Conservation (phyloP, 2,888 invertebrate species). For the Mimachlamys varia region DNA sequence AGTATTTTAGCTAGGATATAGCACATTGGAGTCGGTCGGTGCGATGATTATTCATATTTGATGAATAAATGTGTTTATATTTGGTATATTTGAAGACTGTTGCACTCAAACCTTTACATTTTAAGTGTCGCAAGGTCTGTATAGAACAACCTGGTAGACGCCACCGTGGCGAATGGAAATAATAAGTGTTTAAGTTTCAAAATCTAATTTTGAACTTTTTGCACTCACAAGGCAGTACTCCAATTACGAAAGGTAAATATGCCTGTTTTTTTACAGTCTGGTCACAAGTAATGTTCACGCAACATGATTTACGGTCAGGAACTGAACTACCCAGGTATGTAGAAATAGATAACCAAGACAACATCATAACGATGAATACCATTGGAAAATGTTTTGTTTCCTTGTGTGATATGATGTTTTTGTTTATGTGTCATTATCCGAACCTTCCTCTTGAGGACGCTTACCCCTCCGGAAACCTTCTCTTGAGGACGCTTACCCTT, state of each 20-base stretch:
- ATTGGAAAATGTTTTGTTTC: too few species aligned
- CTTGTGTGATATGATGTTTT: too few species aligned
- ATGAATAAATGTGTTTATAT: not conserved
- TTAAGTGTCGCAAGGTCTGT: not conserved
- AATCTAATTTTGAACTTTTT: not conserved
- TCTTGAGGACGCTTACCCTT: too few species aligned
- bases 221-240: not conserved
- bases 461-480: too few species aligned
- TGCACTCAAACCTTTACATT: not conserved
- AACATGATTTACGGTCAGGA: too few species aligned
- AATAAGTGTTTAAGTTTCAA: not conserved
- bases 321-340: too few species aligned
- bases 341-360: too few species aligned
- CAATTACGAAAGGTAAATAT: not conserved
- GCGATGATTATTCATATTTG: conserved; percentile 20
- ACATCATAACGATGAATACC: too few species aligned
- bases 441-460: too few species aligned
- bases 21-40: not conserved
- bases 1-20: not conserved
- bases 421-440: too few species aligned
- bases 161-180: not conserved
- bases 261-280: not conserved
- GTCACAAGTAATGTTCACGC: not conserved
- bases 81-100: not conserved
- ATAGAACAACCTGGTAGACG: not conserved